Percentiles rank a stretch among this genome's conserved stretches.
Conservation (phyloP, 2,797 vertebrate genomes). For the Pterois miles region DNA sequence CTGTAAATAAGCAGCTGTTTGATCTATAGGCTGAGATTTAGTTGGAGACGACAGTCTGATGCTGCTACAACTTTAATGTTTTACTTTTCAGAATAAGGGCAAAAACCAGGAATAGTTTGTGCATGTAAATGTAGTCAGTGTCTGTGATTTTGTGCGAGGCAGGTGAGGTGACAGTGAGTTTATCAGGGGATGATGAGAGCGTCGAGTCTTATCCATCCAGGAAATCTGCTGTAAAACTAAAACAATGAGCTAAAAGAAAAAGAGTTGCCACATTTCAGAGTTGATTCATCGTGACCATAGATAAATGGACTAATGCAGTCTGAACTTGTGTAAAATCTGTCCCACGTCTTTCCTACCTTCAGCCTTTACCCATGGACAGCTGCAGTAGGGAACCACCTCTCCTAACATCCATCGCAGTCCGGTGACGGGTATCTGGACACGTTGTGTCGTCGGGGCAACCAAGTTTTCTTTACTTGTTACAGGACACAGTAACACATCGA, state of each 20-base stretch:
- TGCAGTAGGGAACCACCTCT: neutral
- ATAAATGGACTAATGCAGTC: conserved; percentile 10
- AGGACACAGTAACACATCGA: neutral
- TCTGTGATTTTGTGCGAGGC: neutral
- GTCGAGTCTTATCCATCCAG: neutral
- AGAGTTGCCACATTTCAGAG: neutral
- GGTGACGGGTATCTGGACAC: neutral
- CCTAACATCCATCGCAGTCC: neutral
- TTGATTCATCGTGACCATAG: neutral
- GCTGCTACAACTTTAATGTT: no score
- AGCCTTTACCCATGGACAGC: neutral
- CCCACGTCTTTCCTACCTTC: neutral
- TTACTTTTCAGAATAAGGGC: neutral
- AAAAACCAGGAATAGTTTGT: no score
- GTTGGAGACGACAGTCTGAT: no score
- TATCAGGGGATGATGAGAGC: neutral
- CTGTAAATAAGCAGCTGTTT: no score
- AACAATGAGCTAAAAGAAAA: neutral
- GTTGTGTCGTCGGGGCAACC: neutral
- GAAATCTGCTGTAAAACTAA: neutral
- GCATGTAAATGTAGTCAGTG: neutral
- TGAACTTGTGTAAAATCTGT: neutral
- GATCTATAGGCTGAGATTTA: no score
- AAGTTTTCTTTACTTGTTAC: neutral
- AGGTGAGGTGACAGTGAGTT: neutral